phyloP scores from a whole-genome alignment of 1,140 invertebrate species.

The Lethrus apterus region DNA sequence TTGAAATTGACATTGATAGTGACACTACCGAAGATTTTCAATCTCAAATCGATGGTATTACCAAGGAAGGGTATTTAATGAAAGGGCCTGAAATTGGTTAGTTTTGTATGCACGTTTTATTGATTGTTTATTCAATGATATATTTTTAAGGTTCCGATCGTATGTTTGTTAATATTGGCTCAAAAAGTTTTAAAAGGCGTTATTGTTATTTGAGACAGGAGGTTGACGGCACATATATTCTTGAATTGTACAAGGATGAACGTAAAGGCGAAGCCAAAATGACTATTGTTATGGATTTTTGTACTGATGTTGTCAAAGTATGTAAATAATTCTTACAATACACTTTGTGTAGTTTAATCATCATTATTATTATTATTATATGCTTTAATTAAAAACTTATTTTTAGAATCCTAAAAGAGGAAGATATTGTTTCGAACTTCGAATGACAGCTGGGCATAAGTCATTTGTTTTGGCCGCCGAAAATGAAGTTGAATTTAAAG shows the following conservation, averaged over 20 bases:
- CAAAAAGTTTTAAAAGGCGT: constrained; percentile 84
- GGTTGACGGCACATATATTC: constrained; percentile 81
- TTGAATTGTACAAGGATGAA: constrained; percentile 90
- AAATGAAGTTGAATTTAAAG: constrained; percentile 74
- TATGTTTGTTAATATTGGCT: constrained; percentile 78
- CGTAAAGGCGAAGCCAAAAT: constrained; percentile 83
- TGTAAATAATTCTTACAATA: constrained; percentile 18
- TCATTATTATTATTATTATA: neutral
- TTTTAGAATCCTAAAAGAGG: constrained; percentile 75
- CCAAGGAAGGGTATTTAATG: constrained; percentile 82
- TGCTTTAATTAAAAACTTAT: constrained; percentile 1
- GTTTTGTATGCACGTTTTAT: constrained; percentile 1
- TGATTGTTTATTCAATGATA: neutral
- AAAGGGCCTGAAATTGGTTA: constrained; percentile 78
- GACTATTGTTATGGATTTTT: constrained; percentile 90
- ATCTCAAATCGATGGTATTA: constrained; percentile 61
- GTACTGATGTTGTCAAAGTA: constrained; percentile 77
- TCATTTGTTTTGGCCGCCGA: constrained; percentile 82
- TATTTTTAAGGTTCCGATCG: constrained; percentile 56
- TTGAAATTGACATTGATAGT: constrained; percentile 78
- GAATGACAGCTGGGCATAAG: constrained; percentile 74
- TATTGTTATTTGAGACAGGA: constrained; percentile 84
- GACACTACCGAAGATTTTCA: constrained; percentile 70
- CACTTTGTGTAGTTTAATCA: neutral
- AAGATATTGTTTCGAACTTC: constrained; percentile 80